Evolutionary conservation across 2,888 invertebrate genomes (phyloP), one percentile per base, ranked within the genome.

Genomic region (Agrochola litura): DNA sequence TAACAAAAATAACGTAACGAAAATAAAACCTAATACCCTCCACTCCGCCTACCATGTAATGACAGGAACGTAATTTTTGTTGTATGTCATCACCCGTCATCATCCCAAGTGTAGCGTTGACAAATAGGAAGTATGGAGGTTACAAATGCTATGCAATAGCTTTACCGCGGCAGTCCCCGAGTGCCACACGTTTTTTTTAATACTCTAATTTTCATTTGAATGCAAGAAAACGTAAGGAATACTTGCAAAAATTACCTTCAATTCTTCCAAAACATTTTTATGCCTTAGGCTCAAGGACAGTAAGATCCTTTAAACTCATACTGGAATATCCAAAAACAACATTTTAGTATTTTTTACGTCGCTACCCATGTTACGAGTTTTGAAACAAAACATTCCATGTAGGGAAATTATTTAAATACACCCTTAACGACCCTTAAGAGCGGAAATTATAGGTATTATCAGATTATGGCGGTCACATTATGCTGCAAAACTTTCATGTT

Each of bases 391-490:
- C 79, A 60, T 69, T 46, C 14, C 88, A 69, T 86, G 88, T 84
- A 78, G 77, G 82, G 70, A 60, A 83, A 86, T 81, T 81, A 84
- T 84, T 87, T 85, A 85, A 87, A 87, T 85, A 79, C 67, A 58
- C 25, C 76, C 78, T 58, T 85, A 89, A 89, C 84, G 86, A 84
- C 77, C 74, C 79, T 89, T 88, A 89, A 87, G 86, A 86, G 86
- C 85, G 89, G 88, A 92, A 93, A 93, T 93, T 93, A 93, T 92
- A 92, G 81, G 88, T 89, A 93, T 94, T 93, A 94, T 93, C 93
- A 88, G 90, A 93, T 94, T 93, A 93, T 88, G 85, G 76, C 78
- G 88, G 88, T 87, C 86, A 90, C 89, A 88, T 88, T 87, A 89
- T 77, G 76, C 78, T 77, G 69, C 73, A 67, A 79, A 86, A 86